Evolutionary conservation across 2,113 vertebrate genomes (phyloP).

Genomic region (Poeciliopsis prolifica): DNA sequence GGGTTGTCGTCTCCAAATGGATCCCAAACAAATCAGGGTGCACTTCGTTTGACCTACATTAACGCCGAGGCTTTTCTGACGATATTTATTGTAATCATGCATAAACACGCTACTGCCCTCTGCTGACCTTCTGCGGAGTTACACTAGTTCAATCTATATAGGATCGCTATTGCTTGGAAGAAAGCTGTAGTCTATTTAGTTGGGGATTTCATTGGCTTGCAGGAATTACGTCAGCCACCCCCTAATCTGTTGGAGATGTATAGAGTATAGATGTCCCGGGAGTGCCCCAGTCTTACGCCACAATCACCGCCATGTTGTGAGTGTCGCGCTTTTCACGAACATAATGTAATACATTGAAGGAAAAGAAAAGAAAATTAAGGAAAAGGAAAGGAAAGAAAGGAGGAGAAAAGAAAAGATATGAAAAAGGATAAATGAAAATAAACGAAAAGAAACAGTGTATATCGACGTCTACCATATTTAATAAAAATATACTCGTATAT

Average conservation of each 20-base stretch:
- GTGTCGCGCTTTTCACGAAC: background rate
- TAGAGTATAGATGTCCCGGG: too few species aligned
- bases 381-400: background rate
- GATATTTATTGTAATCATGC: background rate
- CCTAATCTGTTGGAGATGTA: background rate
- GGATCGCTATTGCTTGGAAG: slow-evolving; percentile 35
- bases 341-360: too few species aligned
- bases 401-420: background rate
- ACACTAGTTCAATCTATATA: background rate
- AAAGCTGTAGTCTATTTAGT: rapidly evolving
- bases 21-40: slow-evolving; percentile 7
- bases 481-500: too few species aligned
- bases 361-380: background rate
- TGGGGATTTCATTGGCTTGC: slow-evolving; percentile 36
- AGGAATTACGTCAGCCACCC: background rate
- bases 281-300: background rate
- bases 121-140: slow-evolving; percentile 3
- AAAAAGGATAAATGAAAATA: too few species aligned
- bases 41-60: slow-evolving; percentile 22
- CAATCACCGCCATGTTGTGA: background rate
- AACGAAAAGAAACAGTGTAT: too few species aligned
- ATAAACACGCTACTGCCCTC: slow-evolving; percentile 44
- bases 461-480: too few species aligned
- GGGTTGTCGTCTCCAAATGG: background rate
- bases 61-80: slow-evolving; percentile 12